These are phyloP conservation scores for Hippocampus kuda DNA, from an alignment of 2,797 vertebrate species.

Conservation along the genomic window DNA sequence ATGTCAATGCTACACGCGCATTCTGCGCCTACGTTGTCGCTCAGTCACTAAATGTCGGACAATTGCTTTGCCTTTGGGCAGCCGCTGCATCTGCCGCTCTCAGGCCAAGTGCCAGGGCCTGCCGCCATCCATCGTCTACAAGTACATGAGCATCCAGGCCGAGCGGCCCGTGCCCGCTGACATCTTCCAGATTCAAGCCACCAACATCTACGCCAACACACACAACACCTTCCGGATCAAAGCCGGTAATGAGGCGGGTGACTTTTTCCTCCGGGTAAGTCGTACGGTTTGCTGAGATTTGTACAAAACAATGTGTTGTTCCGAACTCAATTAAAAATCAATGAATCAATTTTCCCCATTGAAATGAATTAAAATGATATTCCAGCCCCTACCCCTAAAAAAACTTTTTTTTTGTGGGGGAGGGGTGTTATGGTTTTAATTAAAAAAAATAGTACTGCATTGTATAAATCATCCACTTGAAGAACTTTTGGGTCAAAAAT, in stretches of 20 bases:
- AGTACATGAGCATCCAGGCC: conserved; percentile 94
- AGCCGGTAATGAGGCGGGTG: conserved; percentile 87
- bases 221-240: conserved; percentile 95
- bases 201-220: conserved; percentile 85
- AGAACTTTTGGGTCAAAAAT: too few relatives aligned
- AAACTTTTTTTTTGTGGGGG: too few relatives aligned
- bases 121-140: conserved; percentile 83
- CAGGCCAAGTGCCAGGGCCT: conserved; percentile 69
- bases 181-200: conserved; percentile 97
- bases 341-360: too few relatives aligned
- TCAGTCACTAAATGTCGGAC: neutral
- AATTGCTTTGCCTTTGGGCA: conserved; percentile 55
- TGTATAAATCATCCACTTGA: neutral
- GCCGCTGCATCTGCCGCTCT: conserved; percentile 85
- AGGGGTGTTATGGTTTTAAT: too few relatives aligned
- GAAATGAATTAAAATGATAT: too few relatives aligned
- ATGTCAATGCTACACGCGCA: conserved; percentile 40
- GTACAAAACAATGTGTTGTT: neutral
- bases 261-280: conserved; percentile 76
- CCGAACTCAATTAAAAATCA: too few relatives aligned
- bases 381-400: too few relatives aligned
- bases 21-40: conserved; percentile 8
- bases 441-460: neutral
- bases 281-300: conserved; percentile 8
- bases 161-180: conserved; percentile 83